A percentile compares a stretch with the other conserved stretches of the same genome.
These are phyloP conservation scores for Himalopsyche anomala DNA, from an alignment of 2,888 invertebrate genomes.

Conservation along the genomic window DNA sequence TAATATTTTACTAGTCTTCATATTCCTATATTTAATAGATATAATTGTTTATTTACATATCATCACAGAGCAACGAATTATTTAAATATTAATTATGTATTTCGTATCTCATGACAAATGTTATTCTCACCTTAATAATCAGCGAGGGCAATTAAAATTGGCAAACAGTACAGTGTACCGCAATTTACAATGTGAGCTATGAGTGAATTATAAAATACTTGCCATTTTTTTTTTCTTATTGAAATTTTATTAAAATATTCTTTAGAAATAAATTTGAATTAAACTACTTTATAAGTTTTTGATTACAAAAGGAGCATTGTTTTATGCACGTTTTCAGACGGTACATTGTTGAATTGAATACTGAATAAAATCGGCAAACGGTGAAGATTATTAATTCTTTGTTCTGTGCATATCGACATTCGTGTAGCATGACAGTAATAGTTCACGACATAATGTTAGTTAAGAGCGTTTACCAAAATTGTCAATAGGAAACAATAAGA, in stretches of 20 bases:
- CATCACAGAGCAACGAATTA: slow-evolving; percentile 26
- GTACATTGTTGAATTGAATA: slow-evolving; percentile 1
- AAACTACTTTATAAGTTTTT: background rate
- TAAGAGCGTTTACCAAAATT: slow-evolving; percentile 34
- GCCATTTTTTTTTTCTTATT: background rate
- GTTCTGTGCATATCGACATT: slow-evolving; percentile 2
- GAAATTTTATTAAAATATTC: background rate
- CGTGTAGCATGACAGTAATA: background rate
- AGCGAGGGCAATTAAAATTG: background rate
- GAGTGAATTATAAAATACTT: background rate
- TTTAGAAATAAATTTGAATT: background rate
- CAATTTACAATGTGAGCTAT: background rate
- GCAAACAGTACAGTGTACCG: background rate
- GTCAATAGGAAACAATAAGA: slow-evolving; percentile 6
- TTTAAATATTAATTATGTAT: background rate
- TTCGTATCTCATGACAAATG: background rate
- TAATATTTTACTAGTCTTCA: slow-evolving; percentile 12
- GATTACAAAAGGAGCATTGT: background rate
- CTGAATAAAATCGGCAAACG: background rate
- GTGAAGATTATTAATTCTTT: slow-evolving; percentile 13
- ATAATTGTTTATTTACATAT: slow-evolving; percentile 28
- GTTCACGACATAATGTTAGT: slow-evolving; percentile 21
- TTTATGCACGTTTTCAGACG: background rate
- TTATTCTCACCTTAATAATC: background rate
- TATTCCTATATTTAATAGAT: slow-evolving; percentile 30